A percentile compares a stretch with the other conserved stretches of the same genome.
These are phyloP conservation scores for Gouania willdenowi DNA, from an alignment of 2,797 vertebrate species.

Conservation along the genomic window DNA sequence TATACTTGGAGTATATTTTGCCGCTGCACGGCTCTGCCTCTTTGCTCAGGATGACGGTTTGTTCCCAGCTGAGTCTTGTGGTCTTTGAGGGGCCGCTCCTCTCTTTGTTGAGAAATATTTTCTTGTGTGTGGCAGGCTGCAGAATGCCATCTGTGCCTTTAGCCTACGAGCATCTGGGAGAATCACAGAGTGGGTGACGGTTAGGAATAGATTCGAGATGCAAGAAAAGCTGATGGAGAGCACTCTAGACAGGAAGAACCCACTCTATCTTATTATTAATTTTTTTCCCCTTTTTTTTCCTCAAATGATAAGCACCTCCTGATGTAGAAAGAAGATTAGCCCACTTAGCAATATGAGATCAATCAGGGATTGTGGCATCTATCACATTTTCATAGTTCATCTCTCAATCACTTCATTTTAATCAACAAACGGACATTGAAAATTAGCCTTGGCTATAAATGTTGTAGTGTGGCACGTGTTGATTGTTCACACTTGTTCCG, in stretches of 20 bases:
- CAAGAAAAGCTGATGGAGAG: constrained; percentile 5
- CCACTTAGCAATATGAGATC: constrained; percentile 60
- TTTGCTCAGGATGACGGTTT: constrained; percentile 15
- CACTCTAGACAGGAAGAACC: constrained; percentile 10
- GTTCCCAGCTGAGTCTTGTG: constrained; percentile 1
- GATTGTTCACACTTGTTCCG: too few relatives aligned
- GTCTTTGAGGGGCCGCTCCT: constrained; percentile 23
- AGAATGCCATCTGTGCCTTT: constrained; percentile 27
- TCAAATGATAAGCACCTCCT: constrained; percentile 24
- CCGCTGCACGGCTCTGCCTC: constrained; percentile 13
- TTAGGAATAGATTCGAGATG: constrained; percentile 29
- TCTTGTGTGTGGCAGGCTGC: constrained; percentile 3
- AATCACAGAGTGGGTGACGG: constrained; percentile 27
- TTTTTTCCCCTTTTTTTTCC: constrained; percentile 6
- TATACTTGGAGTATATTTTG: constrained; percentile 9
- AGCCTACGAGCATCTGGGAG: constrained; percentile 8
- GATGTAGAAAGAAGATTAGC: constrained; percentile 55
- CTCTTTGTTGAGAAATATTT: constrained; percentile 26
- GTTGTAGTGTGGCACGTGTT: too few relatives aligned
- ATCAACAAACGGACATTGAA: too few relatives aligned
- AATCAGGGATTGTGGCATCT: constrained; percentile 50
- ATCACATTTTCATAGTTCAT: constrained; percentile 48
- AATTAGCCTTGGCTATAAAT: too few relatives aligned
- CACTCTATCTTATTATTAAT: not conserved
- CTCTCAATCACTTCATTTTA: constrained; percentile 43